Evolutionary conservation across 2,113 vertebrate species (phyloP), one percentile per base, ranked within the genome.

Genomic region (Salminus brasiliensis): DNA sequence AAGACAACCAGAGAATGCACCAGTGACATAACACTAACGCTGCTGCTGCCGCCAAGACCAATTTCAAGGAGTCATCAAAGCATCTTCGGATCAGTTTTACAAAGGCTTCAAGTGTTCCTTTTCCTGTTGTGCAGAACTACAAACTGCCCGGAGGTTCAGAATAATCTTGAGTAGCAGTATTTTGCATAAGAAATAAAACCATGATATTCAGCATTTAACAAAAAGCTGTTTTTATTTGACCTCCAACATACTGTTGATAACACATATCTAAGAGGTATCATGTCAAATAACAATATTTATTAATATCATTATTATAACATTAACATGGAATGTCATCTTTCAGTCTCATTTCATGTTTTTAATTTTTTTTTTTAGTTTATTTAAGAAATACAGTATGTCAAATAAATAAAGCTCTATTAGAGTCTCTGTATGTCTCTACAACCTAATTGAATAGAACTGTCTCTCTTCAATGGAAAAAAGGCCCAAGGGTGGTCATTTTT

Each of bases 311-410:
- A 89, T 88, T 88, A 70, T 88, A 85, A 92, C 87, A 90, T 87
- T 87, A 89, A 90, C 80, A 91, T 91, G 93, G 93, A 93, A 94
- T 93, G 92, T 92, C 86, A 81, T 88, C 80, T 75, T 76, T 72
- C 29, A 70, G 62, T 73, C 79, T 81, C 72, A 83, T 85, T 88
- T 85, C 76, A 85, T 55, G 67, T 84, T 85, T 53, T 85, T 36
- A 27, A 15, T 45, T 71, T 82, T 76, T 69, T 25, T 67, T 81
- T 91, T 86, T 86, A 84, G 79, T 87, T 91, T 87, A 89, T 87
- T 87, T 88, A 92, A 84, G 86, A 93, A 92, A 90, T 80, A 52
- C 41, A 72, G 43, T 79, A 86, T 86, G 87, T 89, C 85, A 88
- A 87, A 92, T 91, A 93, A 92, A 91, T 91, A 91, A 91, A 92